phyloP scores from a whole-genome alignment of 2,888 invertebrate genomes.

The Sinohyriopsis cumingii region DNA sequence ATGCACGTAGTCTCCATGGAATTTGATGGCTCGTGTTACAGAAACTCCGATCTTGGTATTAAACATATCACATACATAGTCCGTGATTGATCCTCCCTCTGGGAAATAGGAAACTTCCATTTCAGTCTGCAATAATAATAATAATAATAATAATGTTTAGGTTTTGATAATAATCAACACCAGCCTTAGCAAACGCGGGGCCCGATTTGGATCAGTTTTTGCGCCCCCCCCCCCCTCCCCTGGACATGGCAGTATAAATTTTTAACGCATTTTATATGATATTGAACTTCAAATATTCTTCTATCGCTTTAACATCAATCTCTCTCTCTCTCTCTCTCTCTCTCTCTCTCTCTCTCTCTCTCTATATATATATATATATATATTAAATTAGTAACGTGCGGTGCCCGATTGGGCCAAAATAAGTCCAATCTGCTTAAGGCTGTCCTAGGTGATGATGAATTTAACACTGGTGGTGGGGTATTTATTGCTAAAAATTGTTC shows the following conservation, averaged over 20 bases:
- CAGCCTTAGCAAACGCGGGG: too few relatives aligned
- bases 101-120: constrained; percentile 69
- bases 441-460: too few relatives aligned
- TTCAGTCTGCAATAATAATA: constrained; percentile 60
- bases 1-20: constrained; percentile 49
- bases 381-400: too few relatives aligned
- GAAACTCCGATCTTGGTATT: constrained; percentile 63
- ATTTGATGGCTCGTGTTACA: constrained; percentile 69
- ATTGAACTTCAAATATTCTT: too few relatives aligned
- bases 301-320: too few relatives aligned
- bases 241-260: too few relatives aligned
- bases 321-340: too few relatives aligned
- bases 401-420: not conserved
- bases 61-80: constrained; percentile 62
- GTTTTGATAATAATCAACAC: not conserved
- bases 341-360: too few relatives aligned
- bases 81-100: constrained; percentile 67
- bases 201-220: not conserved
- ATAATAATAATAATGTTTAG: not conserved
- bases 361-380: too few relatives aligned
- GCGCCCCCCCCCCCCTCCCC: too few relatives aligned
- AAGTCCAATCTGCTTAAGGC: not conserved
- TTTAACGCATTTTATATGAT: too few relatives aligned
- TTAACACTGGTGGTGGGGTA: not conserved
- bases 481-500: not conserved